phyloP scores from a whole-genome alignment of 2,113 vertebrate species.

The Pteropus alecto region DNA sequence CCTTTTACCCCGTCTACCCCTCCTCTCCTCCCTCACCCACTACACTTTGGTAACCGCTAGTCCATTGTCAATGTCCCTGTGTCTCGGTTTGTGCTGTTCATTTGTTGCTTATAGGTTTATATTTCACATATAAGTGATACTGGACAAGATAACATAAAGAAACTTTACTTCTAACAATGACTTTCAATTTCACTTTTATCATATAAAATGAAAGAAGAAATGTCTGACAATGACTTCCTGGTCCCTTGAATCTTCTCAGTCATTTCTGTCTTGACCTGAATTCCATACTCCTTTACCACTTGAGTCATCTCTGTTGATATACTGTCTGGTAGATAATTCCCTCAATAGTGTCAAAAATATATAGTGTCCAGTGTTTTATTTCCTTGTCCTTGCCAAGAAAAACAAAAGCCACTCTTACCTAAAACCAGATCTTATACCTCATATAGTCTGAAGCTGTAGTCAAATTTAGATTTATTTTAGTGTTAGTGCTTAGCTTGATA shows the following conservation, averaged over 20 bases:
- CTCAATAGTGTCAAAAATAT: slow-evolving; percentile 30
- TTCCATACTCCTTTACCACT: neutral
- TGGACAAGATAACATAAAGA: neutral
- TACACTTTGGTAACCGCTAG: too few species aligned
- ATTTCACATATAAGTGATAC: too few species aligned
- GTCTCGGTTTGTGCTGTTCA: too few species aligned
- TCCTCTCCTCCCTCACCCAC: too few species aligned
- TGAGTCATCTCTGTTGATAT: neutral
- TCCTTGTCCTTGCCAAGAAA: neutral
- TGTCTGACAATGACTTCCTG: neutral
- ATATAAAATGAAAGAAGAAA: slow-evolving; percentile 1
- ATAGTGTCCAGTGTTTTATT: neutral
- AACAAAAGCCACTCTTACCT: neutral
- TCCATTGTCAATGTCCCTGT: too few species aligned
- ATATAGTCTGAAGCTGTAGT: neutral
- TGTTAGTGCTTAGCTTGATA: neutral
- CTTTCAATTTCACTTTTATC: slow-evolving; percentile 30
- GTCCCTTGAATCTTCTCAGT: neutral
- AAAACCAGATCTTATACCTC: neutral
- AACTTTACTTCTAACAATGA: neutral
- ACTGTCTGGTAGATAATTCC: neutral
- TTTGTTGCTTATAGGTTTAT: too few species aligned
- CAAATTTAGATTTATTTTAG: neutral
- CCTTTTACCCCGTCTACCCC: too few species aligned
- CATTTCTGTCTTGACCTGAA: slow-evolving; percentile 19